phyloP scores from a whole-genome alignment of 2,797 vertebrate genomes.

The Coendou prehensilis region DNA sequence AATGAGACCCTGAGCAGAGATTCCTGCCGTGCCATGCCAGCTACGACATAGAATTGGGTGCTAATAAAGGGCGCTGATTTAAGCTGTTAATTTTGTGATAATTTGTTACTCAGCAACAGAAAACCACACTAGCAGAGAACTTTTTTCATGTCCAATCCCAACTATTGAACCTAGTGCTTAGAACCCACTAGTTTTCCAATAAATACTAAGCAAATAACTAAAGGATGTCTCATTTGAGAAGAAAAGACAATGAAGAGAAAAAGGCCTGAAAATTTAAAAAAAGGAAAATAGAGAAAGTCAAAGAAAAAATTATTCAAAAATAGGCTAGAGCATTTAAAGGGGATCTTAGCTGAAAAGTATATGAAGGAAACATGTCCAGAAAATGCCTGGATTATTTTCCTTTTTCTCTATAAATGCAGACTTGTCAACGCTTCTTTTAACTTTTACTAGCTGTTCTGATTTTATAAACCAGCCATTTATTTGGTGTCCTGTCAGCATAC shows the following conservation, averaged over 20 bases:
- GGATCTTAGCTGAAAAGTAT: neutral
- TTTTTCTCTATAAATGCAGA: neutral
- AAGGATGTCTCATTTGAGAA: neutral
- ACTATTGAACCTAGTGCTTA: neutral
- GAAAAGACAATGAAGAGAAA: neutral
- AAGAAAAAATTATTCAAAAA: neutral
- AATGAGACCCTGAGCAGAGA: neutral
- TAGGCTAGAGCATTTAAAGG: neutral
- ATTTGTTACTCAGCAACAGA: conserved; percentile 35
- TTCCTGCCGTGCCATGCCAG: neutral
- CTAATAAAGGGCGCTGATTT: neutral
- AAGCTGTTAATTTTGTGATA: neutral
- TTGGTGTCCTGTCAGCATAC: neutral
- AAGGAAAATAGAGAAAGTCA: neutral
- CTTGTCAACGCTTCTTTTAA: neutral
- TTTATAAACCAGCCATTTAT: neutral
- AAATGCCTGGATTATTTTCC: neutral
- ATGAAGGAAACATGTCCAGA: neutral
- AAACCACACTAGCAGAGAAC: neutral
- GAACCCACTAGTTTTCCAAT: neutral
- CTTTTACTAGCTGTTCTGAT: neutral
- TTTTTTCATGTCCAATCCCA: neutral
- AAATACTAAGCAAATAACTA: conserved; percentile 2
- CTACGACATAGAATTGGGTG: neutral
- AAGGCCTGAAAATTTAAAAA: neutral